Evolutionary conservation across 2,888 invertebrate species (phyloP).

Genomic region (Drepana falcataria): DNA sequence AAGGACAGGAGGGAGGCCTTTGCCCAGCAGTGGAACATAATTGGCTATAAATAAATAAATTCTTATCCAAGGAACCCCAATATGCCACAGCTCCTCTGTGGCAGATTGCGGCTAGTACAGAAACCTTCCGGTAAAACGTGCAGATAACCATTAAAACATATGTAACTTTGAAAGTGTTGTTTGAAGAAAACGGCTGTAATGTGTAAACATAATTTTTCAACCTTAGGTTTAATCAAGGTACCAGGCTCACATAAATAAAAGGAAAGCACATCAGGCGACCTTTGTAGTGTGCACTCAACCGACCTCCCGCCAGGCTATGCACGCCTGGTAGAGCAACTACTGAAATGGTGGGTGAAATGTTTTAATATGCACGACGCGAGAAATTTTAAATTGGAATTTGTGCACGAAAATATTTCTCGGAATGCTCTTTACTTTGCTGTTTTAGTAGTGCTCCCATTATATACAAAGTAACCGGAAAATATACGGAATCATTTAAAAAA

Average conservation of each 20-base stretch:
- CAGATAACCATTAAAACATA: too few species aligned
- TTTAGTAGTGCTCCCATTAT: constrained; percentile 1
- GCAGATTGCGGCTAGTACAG: too few species aligned
- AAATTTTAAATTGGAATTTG: constrained; percentile 44
- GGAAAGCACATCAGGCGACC: constrained; percentile 55
- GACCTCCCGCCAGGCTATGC: constrained; percentile 50
- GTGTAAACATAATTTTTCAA: too few species aligned
- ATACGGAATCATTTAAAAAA: neutral
- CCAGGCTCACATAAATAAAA: constrained; percentile 55
- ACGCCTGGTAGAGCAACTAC: constrained; percentile 54
- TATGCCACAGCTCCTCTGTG: too few species aligned
- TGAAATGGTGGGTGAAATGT: constrained; percentile 55
- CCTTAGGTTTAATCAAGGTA: constrained; percentile 28
- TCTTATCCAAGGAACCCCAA: too few species aligned
- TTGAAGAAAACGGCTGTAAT: too few species aligned
- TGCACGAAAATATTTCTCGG: constrained; percentile 25
- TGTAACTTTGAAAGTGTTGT: too few species aligned
- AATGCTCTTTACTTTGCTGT: constrained; percentile 16
- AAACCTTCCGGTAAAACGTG: too few species aligned
- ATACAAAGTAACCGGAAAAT: constrained; percentile 6
- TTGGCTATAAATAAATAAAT: too few species aligned
- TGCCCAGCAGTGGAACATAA: too few species aligned
- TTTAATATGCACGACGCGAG: constrained; percentile 48
- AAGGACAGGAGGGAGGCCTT: too few species aligned
- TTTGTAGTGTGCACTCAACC: constrained; percentile 60